Conservation (phyloP, 2,113 vertebrate genomes). For the Typhlomys cinereus region DNA sequence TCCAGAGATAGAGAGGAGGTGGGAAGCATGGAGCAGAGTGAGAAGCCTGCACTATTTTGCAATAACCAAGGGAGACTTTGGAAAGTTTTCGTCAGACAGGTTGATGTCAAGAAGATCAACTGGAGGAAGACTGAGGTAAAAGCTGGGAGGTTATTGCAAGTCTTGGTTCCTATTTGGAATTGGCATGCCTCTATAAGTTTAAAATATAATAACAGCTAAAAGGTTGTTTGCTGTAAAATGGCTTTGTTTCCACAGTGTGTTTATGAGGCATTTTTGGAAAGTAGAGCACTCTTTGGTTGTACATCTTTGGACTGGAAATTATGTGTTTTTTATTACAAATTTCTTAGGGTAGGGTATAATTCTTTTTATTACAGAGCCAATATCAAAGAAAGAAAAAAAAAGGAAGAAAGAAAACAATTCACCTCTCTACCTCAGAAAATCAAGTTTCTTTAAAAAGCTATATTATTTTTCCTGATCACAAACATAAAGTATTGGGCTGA, state of each 20-base stretch:
- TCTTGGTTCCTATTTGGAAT: background rate
- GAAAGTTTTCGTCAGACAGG: background rate
- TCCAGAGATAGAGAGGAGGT: background rate
- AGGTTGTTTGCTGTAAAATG: conserved; percentile 7
- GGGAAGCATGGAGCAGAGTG: rapidly evolving
- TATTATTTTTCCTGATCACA: background rate
- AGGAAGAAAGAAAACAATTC: conserved; percentile 22
- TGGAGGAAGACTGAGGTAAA: background rate
- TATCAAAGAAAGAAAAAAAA: conserved; percentile 40
- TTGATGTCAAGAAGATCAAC: background rate
- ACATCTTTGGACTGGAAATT: conserved; percentile 32
- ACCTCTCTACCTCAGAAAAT: conserved; percentile 29
- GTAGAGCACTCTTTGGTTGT: background rate
- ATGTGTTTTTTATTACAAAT: conserved; percentile 31
- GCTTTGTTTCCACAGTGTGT: conserved; percentile 35
- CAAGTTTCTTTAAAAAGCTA: background rate
- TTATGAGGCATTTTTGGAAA: background rate
- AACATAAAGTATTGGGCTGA: background rate
- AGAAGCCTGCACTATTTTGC: background rate
- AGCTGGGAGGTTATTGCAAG: background rate
- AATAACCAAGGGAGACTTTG: too few species aligned
- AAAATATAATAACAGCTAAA: background rate
- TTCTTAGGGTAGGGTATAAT: conserved; percentile 10
- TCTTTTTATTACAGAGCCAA: conserved; percentile 57
- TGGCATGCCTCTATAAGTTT: background rate